Evolutionary conservation across 1,140 invertebrate species (phyloP).

Genomic region (Cryptotermes secundus): DNA sequence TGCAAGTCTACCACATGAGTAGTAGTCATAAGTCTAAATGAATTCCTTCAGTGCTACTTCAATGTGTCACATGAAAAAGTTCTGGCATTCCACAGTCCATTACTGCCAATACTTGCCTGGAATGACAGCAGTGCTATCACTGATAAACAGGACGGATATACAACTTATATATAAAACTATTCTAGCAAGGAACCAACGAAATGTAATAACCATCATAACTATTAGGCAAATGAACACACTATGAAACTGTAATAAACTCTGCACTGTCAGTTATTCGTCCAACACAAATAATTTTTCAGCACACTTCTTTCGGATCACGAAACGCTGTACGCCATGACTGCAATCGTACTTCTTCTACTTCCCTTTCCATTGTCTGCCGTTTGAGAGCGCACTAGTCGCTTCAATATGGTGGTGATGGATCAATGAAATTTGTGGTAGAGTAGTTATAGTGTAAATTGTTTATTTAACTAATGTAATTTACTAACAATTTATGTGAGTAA

Average conservation of each 20-base stretch:
- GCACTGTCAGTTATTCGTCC: background rate
- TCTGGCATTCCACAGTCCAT: too few species aligned
- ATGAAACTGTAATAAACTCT: background rate
- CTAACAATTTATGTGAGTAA: constrained; percentile 52
- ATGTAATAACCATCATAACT: background rate
- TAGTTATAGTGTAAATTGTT: constrained; percentile 57
- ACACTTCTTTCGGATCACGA: background rate
- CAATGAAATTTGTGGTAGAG: constrained; percentile 68
- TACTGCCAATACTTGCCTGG: background rate
- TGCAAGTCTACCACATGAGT: too few species aligned
- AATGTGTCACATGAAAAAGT: background rate
- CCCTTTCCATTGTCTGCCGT: constrained; percentile 42
- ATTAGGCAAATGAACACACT: background rate
- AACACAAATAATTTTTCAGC: background rate
- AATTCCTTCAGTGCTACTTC: background rate
- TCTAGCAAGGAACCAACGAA: background rate
- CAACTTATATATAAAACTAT: background rate
- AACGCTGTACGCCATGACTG: background rate
- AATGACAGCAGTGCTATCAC: background rate
- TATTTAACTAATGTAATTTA: constrained; percentile 55
- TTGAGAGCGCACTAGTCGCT: constrained; percentile 53
- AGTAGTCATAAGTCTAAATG: too few species aligned
- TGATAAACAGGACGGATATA: background rate
- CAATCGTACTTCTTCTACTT: constrained; percentile 31
- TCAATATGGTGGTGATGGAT: constrained; percentile 70